A percentile compares a stretch with the other conserved stretches of the same genome.
Conservation (phyloP, 2,888 invertebrate genomes). For the Lithophane socia region DNA sequence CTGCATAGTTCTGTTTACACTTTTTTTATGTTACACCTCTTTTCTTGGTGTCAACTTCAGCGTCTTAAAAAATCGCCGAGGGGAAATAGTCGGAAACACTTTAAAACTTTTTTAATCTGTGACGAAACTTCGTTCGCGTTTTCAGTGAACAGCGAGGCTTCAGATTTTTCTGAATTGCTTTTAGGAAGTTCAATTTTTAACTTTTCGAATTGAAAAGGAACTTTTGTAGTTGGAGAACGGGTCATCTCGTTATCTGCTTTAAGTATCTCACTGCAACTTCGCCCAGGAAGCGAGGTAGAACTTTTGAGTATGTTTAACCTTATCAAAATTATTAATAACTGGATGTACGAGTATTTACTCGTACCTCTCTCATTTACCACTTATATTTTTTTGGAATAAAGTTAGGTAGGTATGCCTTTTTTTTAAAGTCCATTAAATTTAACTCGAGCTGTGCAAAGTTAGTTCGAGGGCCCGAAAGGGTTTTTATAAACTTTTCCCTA, state of each 20-base stretch:
- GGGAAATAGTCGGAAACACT: conserved; percentile 71
- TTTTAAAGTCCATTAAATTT: conserved; percentile 41
- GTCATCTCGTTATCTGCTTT: conserved; percentile 68
- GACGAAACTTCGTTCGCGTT: conserved; percentile 71
- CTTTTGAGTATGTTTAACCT: conserved; percentile 28
- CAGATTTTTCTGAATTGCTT: conserved; percentile 74
- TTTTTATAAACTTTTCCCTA: conserved; percentile 11
- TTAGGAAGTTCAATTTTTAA: conserved; percentile 73
- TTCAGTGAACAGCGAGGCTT: conserved; percentile 68
- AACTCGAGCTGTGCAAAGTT: conserved; percentile 7
- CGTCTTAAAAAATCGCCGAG: conserved; percentile 53
- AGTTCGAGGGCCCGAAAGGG: conserved; percentile 6
- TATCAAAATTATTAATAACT: conserved; percentile 23
- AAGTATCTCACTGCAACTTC: conserved; percentile 66
- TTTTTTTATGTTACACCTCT: conserved; percentile 36
- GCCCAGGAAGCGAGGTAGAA: conserved; percentile 41
- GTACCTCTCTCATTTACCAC: neutral
- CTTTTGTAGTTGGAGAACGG: conserved; percentile 64
- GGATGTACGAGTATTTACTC: neutral
- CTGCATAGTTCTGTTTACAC: conserved; percentile 37
- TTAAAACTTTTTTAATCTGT: conserved; percentile 79
- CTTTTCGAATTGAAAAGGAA: conserved; percentile 71
- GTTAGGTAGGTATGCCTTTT: conserved; percentile 17
- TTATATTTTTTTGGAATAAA: conserved; percentile 33
- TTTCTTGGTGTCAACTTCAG: conserved; percentile 30